Conservation (phyloP, 1,140 invertebrate genomes). For the Patella vulgata region DNA sequence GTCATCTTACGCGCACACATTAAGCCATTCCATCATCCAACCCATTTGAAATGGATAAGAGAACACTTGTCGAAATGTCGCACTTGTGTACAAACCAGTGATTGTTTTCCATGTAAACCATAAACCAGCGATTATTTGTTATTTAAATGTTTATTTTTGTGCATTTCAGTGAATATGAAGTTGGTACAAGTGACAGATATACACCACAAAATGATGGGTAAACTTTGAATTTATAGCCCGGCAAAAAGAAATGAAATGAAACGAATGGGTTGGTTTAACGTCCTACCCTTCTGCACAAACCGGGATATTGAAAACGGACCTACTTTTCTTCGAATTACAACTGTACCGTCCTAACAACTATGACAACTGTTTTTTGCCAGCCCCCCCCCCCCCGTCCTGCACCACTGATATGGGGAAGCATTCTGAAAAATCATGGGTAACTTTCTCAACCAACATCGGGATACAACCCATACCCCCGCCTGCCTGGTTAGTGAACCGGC, state of each 20-base stretch:
- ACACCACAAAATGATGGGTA: slow-evolving; percentile 38
- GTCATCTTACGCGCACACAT: not conserved
- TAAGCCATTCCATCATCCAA: no score
- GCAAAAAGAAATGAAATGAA: not conserved
- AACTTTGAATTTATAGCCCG: no score
- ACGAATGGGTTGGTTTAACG: not conserved
- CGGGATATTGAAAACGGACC: not conserved
- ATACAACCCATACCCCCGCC: no score
- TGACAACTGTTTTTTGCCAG: not conserved
- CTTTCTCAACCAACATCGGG: no score
- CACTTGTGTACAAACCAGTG: no score
- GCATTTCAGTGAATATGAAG: slow-evolving; percentile 34
- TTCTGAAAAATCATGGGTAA: no score
- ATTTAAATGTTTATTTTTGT: slow-evolving; percentile 7
- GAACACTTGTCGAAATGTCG: no score
- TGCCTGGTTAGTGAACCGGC: no score
- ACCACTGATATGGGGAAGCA: no score
- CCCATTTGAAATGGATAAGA: no score
- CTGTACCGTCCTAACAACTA: not conserved
- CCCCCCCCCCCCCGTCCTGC: not conserved
- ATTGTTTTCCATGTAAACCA: no score
- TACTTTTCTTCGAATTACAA: not conserved
- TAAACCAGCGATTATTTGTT: no score
- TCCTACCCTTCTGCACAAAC: not conserved
- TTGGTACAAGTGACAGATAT: slow-evolving; percentile 32